These are phyloP conservation scores for Tetragnatha montana DNA, from an alignment of 2,888 invertebrate genomes.

Conservation along the genomic window DNA sequence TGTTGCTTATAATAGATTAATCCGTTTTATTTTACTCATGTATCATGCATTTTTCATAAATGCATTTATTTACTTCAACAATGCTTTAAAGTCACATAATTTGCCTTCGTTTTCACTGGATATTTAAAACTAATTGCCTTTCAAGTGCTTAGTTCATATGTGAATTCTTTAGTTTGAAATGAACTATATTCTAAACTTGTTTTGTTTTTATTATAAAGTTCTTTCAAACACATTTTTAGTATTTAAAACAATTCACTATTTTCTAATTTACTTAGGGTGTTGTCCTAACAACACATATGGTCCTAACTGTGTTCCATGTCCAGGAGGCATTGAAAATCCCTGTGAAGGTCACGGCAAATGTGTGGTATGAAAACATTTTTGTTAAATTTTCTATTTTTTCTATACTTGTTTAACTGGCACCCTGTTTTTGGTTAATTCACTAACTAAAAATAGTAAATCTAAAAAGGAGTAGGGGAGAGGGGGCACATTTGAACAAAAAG, in stretches of 20 bases:
- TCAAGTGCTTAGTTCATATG: too few relatives aligned
- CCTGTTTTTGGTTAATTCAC: background rate
- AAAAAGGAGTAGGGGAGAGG: too few relatives aligned
- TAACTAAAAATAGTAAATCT: too few relatives aligned
- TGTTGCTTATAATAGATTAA: too few relatives aligned
- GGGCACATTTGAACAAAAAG: too few relatives aligned
- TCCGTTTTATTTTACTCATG: background rate
- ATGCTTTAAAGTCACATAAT: background rate
- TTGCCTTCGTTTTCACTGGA: too few relatives aligned
- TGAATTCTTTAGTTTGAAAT: background rate
- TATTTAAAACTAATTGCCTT: too few relatives aligned
- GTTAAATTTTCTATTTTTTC: background rate
- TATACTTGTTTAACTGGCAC: background rate
- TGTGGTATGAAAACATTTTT: slow-evolving; percentile 19
- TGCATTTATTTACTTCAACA: background rate
- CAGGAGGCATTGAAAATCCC: slow-evolving; percentile 83
- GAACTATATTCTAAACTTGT: background rate
- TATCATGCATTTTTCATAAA: background rate
- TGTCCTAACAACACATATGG: slow-evolving; percentile 92
- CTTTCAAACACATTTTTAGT: background rate
- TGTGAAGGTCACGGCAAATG: slow-evolving; percentile 80
- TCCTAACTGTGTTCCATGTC: slow-evolving; percentile 86
- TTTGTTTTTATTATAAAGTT: background rate
- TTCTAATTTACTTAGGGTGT: slow-evolving; percentile 81
- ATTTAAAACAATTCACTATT: background rate